Base-by-base conservation (phyloP, 1,140 invertebrate species). In the Caenorhabditis tropicalis region DNA sequence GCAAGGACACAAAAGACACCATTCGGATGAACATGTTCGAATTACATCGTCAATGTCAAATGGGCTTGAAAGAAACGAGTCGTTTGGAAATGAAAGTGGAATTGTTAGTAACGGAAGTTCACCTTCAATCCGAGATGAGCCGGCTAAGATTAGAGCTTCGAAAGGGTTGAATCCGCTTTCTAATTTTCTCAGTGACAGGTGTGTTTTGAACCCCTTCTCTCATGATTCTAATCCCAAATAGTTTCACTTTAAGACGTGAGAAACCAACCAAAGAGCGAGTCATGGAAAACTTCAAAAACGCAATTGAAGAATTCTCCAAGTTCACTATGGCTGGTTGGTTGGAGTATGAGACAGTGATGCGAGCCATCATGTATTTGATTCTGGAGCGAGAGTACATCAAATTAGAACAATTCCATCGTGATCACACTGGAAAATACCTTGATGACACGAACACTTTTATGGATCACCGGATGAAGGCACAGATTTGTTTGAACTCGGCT, bases 321-420 rank as follows among this genome's bases (percentile, higher is more conserved):
- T 90, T 87, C 79, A 88, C 90, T 10, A 89, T 91, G 79, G 87
- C 87, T 39, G 84, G 89, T 4, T 83, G 65, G 39, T 65, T 91
- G 15, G 89, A 90, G 79, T 90, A 89, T 58, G 89, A 90, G 79
- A 90, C 90, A 82, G 85, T 90, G 84, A 88, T 90, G 81, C 70
- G 86, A 53, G 88, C 86, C 0, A 87, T 87, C 5, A 48, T 60
- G 60, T 84, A 89, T 19, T 88, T 84, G 60, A 43, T 85, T 29
- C 70, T 84, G 31, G 80, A 90, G 46, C 53, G 84, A 21, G 49
- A 83, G 46, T 90, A 84, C 60, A 86, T 90, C 39, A 88, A 91
- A 82, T 85, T 86, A 33, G 90, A 90, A 83, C 88, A 88, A 39
- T 79, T 79, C 19, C 53, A 91, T n/a, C 85, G 90, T 10, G 90